Base-by-base conservation (phyloP, 2,888 invertebrate species). In the Lasioglossum calceatum region DNA sequence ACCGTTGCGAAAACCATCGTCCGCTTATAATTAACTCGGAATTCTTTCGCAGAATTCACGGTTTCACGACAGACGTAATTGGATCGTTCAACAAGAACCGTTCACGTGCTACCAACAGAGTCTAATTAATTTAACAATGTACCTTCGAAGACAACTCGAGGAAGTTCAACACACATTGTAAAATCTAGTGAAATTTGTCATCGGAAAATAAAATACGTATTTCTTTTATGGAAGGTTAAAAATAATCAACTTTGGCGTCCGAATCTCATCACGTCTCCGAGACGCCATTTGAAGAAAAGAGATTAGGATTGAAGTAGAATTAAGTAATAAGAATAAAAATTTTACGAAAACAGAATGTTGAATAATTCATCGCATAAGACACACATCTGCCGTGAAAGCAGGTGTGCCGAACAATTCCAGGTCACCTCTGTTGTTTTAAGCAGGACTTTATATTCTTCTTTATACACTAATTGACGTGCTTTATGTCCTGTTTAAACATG, bases 31-130 rank as follows among this genome's bases (percentile, higher is more conserved):
- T 80, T 80, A 81, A 76, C 81, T 82, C 4, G 78, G 75, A 80
- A 86, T 88, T 88, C 84, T 84, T 82, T 84, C 84, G 73, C 19
- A 4, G 75, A 75, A 88, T 80, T 58, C 76, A 64, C 70, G 77
- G 71, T 67, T 67, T 58, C 72, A 23, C 72, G 67, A 67, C 54
- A 61, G 32, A 16, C 19, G 44, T 77, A 80, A 88, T 82, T 86
- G 78, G 78, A 77, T 67, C 76, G 71, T 73, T 74, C 71, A 32
- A 4, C 72, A 27, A 67, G 77, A 36, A 76, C 32, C 74, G n/a
- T 64, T 77, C 77, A 39, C 47, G 44, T 50, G 44, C 23, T 71
- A 19, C 3, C 39, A 58, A 32, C 44, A 1, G 12, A n/a, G 16
- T 44, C 73, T 79, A 79, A 77, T 86, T 79, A 73, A 87, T 74